Evolutionary conservation across 2,888 invertebrate genomes (phyloP).

Genomic region (Petrophora chlorosata): DNA sequence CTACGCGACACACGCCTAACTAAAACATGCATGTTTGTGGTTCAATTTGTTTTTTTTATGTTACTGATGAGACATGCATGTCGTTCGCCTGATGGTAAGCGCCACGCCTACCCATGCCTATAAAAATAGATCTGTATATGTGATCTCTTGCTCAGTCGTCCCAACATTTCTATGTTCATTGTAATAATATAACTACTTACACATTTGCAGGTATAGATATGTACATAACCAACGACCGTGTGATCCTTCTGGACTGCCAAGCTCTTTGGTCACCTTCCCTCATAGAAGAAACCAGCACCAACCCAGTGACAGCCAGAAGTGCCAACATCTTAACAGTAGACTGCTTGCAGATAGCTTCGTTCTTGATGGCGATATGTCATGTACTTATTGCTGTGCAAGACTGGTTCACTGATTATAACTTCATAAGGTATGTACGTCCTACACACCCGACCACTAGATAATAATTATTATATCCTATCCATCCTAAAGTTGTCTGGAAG

Average conservation of each 20-base stretch:
- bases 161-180: not conserved
- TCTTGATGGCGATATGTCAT: conserved; percentile 95
- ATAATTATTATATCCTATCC: no score
- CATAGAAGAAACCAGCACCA: conserved; percentile 82
- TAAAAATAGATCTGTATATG: no score
- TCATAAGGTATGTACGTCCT: conserved; percentile 83
- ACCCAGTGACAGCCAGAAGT: conserved; percentile 76
- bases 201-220: conserved; percentile 86
- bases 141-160: no score
- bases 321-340: conserved; percentile 86
- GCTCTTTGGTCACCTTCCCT: conserved; percentile 92
- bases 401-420: conserved; percentile 93
- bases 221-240: conserved; percentile 88
- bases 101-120: no score
- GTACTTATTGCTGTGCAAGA: conserved; percentile 94
- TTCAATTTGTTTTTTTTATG: no score
- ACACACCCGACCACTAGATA: not conserved
- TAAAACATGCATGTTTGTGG: no score
- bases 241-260: conserved; percentile 95
- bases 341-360: conserved; percentile 91
- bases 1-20: no score
- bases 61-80: no score
- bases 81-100: no score
- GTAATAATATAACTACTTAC: not conserved
- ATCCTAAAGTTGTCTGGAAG: no score